phyloP scores from a whole-genome alignment of 2,113 vertebrate species.

The Colius striatus region DNA sequence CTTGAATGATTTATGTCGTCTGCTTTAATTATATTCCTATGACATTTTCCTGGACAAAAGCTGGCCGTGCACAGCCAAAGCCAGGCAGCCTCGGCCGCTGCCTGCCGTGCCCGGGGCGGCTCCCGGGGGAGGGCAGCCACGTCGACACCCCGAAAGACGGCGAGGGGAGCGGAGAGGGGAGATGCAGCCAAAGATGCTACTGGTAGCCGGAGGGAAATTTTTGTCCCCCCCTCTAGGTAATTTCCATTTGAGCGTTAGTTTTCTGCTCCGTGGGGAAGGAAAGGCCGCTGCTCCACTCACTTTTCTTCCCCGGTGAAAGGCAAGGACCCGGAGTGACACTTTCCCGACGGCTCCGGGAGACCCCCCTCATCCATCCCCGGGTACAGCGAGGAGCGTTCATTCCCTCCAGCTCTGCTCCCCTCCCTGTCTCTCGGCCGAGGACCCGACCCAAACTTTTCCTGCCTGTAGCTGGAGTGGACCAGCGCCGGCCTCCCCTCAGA shows the following conservation, averaged over 20 bases:
- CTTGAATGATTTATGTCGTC: slow-evolving; percentile 66
- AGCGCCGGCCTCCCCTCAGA: neutral
- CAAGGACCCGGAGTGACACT: fast-evolving
- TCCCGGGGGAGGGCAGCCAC: neutral
- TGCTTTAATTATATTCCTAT: slow-evolving; percentile 71
- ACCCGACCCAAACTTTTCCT: neutral
- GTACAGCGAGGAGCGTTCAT: neutral
- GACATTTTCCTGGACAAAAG: slow-evolving; percentile 71
- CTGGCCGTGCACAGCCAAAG: slow-evolving; percentile 29
- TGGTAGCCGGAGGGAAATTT: neutral
- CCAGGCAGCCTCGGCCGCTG: neutral
- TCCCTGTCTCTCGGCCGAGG: neutral
- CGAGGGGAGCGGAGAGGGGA: neutral
- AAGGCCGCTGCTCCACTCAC: neutral
- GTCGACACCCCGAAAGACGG: neutral
- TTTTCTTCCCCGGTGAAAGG: neutral
- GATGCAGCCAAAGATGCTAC: neutral
- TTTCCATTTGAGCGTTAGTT: neutral
- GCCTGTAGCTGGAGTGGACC: neutral
- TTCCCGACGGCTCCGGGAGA: neutral
- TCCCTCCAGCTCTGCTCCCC: neutral
- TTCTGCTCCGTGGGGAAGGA: neutral
- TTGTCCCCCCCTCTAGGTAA: neutral
- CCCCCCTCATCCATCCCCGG: neutral
- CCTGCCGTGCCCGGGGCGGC: neutral